Conservation (phyloP, 2,888 invertebrate species). For the Sinotaia quadrata region DNA sequence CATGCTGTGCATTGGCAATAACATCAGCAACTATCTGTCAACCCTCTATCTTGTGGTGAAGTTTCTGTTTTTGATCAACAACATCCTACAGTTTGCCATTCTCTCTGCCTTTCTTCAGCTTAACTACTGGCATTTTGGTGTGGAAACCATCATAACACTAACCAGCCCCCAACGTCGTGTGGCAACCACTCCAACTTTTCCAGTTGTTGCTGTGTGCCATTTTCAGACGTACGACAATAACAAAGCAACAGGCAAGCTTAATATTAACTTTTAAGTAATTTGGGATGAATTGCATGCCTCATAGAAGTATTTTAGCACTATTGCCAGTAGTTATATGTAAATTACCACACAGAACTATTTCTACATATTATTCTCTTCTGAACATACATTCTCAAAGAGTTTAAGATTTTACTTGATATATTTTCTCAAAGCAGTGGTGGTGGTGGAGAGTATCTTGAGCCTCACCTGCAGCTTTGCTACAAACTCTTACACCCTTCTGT, state of each 20-base stretch:
- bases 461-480: no score
- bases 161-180: background rate
- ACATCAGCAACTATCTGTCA: constrained; percentile 38
- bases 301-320: no score
- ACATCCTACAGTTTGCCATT: constrained; percentile 33
- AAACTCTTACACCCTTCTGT: no score
- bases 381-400: no score
- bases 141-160: constrained; percentile 17
- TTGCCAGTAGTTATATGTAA: no score
- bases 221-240: constrained; percentile 28
- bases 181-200: constrained; percentile 17
- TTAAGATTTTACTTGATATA: no score
- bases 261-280: background rate
- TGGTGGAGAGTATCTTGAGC: no score
- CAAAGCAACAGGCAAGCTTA: background rate
- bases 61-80: constrained; percentile 32
- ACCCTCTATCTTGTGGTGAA: constrained; percentile 38
- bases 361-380: no score
- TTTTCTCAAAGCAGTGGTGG: no score
- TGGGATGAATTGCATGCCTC: no score
- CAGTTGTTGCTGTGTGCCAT: constrained; percentile 36
- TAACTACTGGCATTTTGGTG: constrained; percentile 35
- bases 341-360: no score
- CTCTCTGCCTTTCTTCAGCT: constrained; percentile 36
- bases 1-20: constrained; percentile 35